Percentiles rank a stretch among this genome's conserved stretches.
phyloP scores from a whole-genome alignment of 1,140 invertebrate genomes.

The Ostrea edulis region DNA sequence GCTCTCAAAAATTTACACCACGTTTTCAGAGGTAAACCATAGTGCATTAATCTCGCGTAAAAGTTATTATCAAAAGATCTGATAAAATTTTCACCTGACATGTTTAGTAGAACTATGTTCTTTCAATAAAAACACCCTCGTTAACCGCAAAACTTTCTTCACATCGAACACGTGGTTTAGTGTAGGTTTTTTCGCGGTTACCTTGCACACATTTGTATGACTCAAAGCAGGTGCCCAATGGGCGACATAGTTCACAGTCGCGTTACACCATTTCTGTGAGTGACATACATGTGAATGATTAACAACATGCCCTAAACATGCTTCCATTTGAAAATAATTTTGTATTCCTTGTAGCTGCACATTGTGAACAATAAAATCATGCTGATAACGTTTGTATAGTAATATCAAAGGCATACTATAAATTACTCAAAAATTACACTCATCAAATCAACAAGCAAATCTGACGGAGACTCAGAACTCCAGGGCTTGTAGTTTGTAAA shows the following conservation, averaged over 20 bases:
- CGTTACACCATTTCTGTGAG: too few species aligned
- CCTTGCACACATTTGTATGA: background rate
- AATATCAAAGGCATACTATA: too few species aligned
- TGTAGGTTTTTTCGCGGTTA: background rate
- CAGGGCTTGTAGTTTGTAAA: too few species aligned
- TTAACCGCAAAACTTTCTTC: background rate
- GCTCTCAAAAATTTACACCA: background rate
- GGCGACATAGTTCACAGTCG: background rate
- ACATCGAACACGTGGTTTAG: background rate
- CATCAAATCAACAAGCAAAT: too few species aligned
- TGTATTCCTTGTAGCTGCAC: too few species aligned
- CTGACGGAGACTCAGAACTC: too few species aligned
- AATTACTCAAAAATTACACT: too few species aligned
- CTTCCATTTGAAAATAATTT: too few species aligned
- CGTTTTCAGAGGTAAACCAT: background rate
- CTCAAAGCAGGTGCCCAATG: background rate
- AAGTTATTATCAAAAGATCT: background rate
- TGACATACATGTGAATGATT: too few species aligned
- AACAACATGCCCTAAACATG: too few species aligned
- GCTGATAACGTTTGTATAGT: too few species aligned
- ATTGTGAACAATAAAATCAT: too few species aligned
- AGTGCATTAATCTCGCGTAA: background rate
- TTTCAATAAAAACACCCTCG: background rate
- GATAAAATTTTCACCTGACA: slow-evolving; percentile 9
- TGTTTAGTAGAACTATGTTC: background rate